Conservation (phyloP, 2,113 vertebrate species). For the Phalacrocorax brasilianus region DNA sequence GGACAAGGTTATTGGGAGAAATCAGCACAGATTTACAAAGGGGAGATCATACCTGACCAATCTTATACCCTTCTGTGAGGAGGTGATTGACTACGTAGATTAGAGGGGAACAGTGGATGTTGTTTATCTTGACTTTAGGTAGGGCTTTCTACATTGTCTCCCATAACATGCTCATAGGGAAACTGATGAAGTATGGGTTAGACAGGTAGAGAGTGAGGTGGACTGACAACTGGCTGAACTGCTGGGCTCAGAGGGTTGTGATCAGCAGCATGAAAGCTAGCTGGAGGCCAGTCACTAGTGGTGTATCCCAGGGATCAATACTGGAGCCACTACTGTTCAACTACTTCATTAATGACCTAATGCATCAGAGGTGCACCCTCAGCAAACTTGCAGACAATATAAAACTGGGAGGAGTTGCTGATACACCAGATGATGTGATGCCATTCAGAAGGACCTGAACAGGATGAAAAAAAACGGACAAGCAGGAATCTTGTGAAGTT, state of each 20-base stretch:
- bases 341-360: background rate
- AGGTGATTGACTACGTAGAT: background rate
- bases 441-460: background rate
- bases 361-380: background rate
- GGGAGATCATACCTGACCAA: background rate
- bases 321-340: background rate
- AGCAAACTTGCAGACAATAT: background rate
- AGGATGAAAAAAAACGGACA: background rate
- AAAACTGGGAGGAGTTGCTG: background rate
- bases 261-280: background rate
- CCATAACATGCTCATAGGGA: background rate
- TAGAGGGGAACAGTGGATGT: background rate
- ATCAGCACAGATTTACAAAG: background rate
- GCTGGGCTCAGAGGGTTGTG: background rate
- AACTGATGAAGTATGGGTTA: background rate
- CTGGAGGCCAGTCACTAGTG: background rate
- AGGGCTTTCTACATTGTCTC: background rate
- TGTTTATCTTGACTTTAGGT: background rate
- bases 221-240: background rate
- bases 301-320: background rate
- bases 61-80: background rate
- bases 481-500: background rate
- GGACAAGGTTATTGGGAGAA: background rate
- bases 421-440: background rate
- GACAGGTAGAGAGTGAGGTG: background rate